Conservation (phyloP, 2,888 invertebrate species). For the Clusia tigrina region DNA sequence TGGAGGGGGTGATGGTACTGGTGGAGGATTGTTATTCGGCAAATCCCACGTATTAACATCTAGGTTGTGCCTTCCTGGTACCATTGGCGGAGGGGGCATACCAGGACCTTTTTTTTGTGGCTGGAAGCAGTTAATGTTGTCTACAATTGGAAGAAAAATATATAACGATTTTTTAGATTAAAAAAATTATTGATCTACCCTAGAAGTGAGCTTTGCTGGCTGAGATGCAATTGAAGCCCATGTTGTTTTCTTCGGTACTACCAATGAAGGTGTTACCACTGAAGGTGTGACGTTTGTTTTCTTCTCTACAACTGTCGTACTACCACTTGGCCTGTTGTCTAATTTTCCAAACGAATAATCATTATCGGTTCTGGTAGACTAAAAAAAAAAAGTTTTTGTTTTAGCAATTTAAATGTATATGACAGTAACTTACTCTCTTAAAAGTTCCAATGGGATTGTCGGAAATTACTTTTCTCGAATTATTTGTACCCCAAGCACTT, state of each 20-base stretch:
- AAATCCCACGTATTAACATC: slow-evolving; percentile 95
- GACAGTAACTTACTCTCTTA: slow-evolving; percentile 38
- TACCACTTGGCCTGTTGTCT: slow-evolving; percentile 42
- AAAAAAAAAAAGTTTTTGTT: neutral
- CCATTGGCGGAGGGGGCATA: slow-evolving; percentile 92
- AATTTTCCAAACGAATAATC: slow-evolving; percentile 43
- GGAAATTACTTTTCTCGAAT: slow-evolving; percentile 41
- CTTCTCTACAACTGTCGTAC: slow-evolving; percentile 43
- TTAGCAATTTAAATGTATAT: neutral
- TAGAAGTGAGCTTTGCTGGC: slow-evolving; percentile 85
- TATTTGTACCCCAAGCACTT: slow-evolving; percentile 47
- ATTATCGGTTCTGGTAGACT: slow-evolving; percentile 46
- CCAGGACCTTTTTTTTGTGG: slow-evolving; percentile 85
- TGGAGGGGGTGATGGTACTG: slow-evolving; percentile 55
- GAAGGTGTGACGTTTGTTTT: slow-evolving; percentile 37
- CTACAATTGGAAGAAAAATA: slow-evolving; percentile 36
- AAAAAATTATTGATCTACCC: slow-evolving; percentile 42
- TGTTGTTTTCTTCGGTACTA: slow-evolving; percentile 80
- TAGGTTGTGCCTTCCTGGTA: slow-evolving; percentile 92
- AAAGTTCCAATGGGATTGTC: slow-evolving; percentile 42
- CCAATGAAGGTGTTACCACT: slow-evolving; percentile 34
- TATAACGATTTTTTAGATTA: neutral
- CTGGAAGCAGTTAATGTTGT: slow-evolving; percentile 56
- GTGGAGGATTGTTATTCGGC: slow-evolving; percentile 65
- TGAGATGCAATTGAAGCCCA: slow-evolving; percentile 98